Conservation (phyloP, 2,113 vertebrate species). For the Ceuthmochares aereus region DNA sequence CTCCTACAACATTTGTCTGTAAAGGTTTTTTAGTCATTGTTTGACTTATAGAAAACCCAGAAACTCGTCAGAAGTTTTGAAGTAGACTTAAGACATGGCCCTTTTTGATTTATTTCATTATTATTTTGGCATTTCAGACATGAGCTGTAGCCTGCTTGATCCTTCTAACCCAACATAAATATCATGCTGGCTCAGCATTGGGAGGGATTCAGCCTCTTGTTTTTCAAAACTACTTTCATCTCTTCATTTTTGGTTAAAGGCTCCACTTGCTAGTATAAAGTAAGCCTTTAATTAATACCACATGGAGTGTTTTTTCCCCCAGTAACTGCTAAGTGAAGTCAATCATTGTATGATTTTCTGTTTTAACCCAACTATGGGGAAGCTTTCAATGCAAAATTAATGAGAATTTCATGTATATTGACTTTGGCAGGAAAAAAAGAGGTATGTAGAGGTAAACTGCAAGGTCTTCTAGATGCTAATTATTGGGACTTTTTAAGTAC, state of each 20-base stretch:
- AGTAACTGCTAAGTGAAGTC: not conserved
- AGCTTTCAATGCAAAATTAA: constrained; percentile 18
- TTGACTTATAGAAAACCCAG: not conserved
- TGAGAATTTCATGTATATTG: constrained; percentile 32
- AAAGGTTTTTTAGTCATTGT: constrained; percentile 11
- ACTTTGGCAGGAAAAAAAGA: constrained; percentile 1
- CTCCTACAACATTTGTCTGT: not conserved
- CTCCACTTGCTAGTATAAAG: not conserved
- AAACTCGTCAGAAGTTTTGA: constrained; percentile 21
- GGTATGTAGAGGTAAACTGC: not conserved
- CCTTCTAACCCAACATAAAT: constrained; percentile 37
- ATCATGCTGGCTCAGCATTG: not conserved
- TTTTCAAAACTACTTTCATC: constrained; percentile 44
- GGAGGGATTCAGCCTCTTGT: not conserved
- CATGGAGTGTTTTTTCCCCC: constrained; percentile 21
- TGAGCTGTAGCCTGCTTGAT: constrained; percentile 27
- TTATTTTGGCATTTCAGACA: constrained; percentile 47
- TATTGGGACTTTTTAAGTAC: not conserved
- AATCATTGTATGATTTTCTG: constrained; percentile 18
- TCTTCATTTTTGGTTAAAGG: constrained; percentile 35
- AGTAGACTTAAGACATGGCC: not conserved
- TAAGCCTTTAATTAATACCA: constrained; percentile 60
- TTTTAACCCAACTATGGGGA: constrained; percentile 22
- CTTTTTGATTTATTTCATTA: constrained; percentile 51
- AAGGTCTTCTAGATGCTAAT: constrained; percentile 15